Evolutionary conservation across 2,797 vertebrate species (phyloP).

Genomic region (Artibeus lituratus): DNA sequence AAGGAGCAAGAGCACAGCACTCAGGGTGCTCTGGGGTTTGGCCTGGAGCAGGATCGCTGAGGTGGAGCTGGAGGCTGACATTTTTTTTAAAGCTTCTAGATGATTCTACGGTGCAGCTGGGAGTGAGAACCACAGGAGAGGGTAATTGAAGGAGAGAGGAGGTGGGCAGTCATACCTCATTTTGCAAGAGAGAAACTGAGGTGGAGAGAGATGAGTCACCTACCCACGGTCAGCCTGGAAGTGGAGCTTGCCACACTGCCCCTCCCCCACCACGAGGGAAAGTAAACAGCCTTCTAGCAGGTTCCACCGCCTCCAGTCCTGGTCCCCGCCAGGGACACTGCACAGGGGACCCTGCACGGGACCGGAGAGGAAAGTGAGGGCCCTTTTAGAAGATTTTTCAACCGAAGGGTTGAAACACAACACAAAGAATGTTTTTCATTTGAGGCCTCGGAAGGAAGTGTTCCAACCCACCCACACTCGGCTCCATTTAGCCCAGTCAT

Average conservation of each 20-base stretch:
- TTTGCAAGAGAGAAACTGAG: neutral
- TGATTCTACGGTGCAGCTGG: neutral
- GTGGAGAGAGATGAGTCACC: neutral
- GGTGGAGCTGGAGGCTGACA: too few relatives aligned
- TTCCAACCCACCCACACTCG: neutral
- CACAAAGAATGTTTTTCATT: neutral
- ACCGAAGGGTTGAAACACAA: neutral
- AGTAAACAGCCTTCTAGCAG: neutral
- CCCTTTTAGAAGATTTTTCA: neutral
- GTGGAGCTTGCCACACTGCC: neutral
- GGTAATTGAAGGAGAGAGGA: neutral
- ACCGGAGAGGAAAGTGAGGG: neutral
- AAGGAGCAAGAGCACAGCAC: neutral
- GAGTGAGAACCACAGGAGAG: neutral
- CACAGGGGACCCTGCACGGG: too few relatives aligned
- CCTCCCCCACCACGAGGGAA: neutral
- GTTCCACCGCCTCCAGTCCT: rapidly evolving
- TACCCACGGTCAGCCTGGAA: neutral
- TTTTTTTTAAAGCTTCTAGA: neutral
- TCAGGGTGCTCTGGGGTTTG: neutral
- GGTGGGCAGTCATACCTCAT: neutral
- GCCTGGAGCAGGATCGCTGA: neutral
- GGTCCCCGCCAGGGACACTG: neutral
- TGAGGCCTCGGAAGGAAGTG: neutral
- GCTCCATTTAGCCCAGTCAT: neutral